Evolutionary conservation across 2,888 invertebrate species (phyloP), one percentile per base, ranked within the genome.

Genomic region (Erebia palarica): DNA sequence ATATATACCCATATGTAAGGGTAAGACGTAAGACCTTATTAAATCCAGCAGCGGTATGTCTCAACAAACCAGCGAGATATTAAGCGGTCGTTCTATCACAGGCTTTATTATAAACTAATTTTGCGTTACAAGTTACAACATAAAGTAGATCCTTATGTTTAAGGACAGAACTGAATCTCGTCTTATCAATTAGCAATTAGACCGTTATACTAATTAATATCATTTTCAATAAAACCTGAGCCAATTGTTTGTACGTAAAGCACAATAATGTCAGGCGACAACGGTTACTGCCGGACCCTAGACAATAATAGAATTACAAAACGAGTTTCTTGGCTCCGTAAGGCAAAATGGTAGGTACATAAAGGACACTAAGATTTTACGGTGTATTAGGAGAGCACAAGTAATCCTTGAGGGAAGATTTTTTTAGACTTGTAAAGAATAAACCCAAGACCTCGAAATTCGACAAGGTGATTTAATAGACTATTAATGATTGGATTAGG

Each of bases 161-260:
- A 44, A 49, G 44, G 47, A 49, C 21, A 21, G 1, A 49, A 49
- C 14, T 63, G 18, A 63, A 47, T 63, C 47, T 18, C 44, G 61
- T 11, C 44, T 21, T 27, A 49, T 21, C 21, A 63, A 63, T 63
- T 49, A 63, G 63, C 71, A 75, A 72, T 74, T n/a, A n/a, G 73
- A 73, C 73, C 77, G 70, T 77, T 81, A 73, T 65, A 70, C 75
- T 80, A 79, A 81, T 82, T 80, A 79, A 81, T 78, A 79, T 75
- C 75, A 73, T 72, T 72, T 73, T 65, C 64, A 70, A 68, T 65
- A 63, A n/a, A 18, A 18, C 55, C 65, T 49, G 66, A 21, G 51
- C 51, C 64, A 68, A 71, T 68, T 57, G 60, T 65, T 68, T 57
- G 60, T 65, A 27, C 57, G 60, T 65, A 27, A 72, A 42, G 60